phyloP scores from a whole-genome alignment of 1,140 invertebrate genomes.

The Neuroterus valhalla region DNA sequence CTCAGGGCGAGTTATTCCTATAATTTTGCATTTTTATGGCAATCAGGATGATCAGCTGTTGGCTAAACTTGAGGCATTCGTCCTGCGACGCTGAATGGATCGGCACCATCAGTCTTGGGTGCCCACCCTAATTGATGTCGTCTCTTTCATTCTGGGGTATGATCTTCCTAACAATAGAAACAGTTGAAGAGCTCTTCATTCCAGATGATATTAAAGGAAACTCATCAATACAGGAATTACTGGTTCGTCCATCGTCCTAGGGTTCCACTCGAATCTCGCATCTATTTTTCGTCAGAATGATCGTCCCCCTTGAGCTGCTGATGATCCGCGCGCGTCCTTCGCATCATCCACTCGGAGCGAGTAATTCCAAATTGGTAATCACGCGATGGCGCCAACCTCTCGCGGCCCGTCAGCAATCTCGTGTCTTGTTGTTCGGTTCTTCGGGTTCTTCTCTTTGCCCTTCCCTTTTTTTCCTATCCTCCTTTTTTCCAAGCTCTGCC shows the following conservation, averaged over 20 bases:
- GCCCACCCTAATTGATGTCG: too few relatives aligned
- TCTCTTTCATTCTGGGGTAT: too few relatives aligned
- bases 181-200: too few relatives aligned
- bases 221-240: too few relatives aligned
- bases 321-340: constrained; percentile 64
- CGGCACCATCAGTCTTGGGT: too few relatives aligned
- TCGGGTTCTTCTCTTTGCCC: constrained; percentile 50
- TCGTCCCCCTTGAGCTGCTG: constrained; percentile 55
- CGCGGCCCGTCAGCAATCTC: constrained; percentile 73
- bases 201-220: too few relatives aligned
- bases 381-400: constrained; percentile 75
- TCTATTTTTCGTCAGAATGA: constrained; percentile 43
- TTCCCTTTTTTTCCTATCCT: constrained; percentile 33
- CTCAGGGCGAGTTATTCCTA: too few relatives aligned
- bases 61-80: too few relatives aligned
- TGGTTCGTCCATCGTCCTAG: background rate
- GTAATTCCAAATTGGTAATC: constrained; percentile 76
- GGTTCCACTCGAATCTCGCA: constrained; percentile 42
- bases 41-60: too few relatives aligned
- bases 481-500: constrained; percentile 32
- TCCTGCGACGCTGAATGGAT: too few relatives aligned
- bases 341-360: constrained; percentile 62
- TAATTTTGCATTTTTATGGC: too few relatives aligned
- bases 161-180: too few relatives aligned
- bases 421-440: constrained; percentile 67